Percentiles rank a stretch among this genome's conserved stretches.
Evolutionary conservation across 2,888 invertebrate species (phyloP).

Genomic region (Aethes cnicana): DNA sequence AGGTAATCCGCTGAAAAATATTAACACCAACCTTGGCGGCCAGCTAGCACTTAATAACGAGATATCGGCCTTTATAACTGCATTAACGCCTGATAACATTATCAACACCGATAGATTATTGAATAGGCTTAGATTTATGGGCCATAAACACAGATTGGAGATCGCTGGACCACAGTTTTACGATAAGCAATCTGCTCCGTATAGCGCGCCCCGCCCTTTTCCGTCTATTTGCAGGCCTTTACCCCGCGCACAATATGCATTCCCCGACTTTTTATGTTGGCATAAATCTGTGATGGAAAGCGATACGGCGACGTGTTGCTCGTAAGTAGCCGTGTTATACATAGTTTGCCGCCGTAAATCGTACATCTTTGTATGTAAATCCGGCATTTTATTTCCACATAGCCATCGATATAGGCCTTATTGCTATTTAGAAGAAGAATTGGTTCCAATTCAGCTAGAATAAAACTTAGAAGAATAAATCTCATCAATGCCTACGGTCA

Average conservation of each 20-base stretch:
- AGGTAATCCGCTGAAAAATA: slow-evolving; percentile 10
- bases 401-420: slow-evolving; percentile 32
- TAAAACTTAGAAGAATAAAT: no score
- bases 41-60: slow-evolving; percentile 42
- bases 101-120: slow-evolving; percentile 69
- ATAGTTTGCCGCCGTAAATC: slow-evolving; percentile 48
- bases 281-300: slow-evolving; percentile 72
- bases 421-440: slow-evolving; percentile 29
- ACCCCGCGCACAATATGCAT: slow-evolving; percentile 70
- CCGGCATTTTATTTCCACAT: slow-evolving; percentile 30
- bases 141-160: slow-evolving; percentile 76
- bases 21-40: slow-evolving; percentile 1
- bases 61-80: slow-evolving; percentile 44
- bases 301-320: slow-evolving; percentile 49
- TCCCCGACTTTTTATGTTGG: slow-evolving; percentile 69
- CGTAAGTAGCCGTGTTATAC: slow-evolving; percentile 45
- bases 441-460: slow-evolving; percentile 24
- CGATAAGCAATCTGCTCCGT: slow-evolving; percentile 73
- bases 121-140: slow-evolving; percentile 66
- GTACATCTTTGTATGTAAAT: slow-evolving; percentile 31
- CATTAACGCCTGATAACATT: slow-evolving; percentile 68
- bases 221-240: slow-evolving; percentile 57
- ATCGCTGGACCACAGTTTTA: slow-evolving; percentile 75
- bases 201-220: slow-evolving; percentile 44
- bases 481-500: no score